These are phyloP conservation scores for Stomatorhinus ivindoensis DNA, from an alignment of 2,113 vertebrate genomes.

Conservation along the genomic window DNA sequence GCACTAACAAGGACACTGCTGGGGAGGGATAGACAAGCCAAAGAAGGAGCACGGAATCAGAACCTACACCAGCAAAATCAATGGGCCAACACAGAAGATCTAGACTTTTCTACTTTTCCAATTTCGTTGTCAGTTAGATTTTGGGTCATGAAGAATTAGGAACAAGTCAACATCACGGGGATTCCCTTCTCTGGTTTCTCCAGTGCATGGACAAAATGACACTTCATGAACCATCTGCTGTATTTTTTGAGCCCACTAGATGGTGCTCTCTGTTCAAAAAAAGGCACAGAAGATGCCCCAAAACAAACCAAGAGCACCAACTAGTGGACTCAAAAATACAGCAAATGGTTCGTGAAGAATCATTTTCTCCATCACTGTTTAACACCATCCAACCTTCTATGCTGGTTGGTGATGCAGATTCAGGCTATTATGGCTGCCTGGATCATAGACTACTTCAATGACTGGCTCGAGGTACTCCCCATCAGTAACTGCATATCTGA, in stretches of 20 bases:
- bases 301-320: background rate
- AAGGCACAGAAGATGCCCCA: background rate
- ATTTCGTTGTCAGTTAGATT: background rate
- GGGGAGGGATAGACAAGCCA: background rate
- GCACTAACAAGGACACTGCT: background rate
- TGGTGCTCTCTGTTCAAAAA: background rate
- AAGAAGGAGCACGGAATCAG: background rate
- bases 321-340: background rate
- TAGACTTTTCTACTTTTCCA: background rate
- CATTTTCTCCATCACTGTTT: background rate
- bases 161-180: background rate
- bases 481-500: background rate
- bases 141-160: background rate
- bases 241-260: background rate
- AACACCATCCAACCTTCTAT: background rate
- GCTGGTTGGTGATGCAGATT: background rate
- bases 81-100: background rate
- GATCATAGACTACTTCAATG: background rate
- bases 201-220: background rate
- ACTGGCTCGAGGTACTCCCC: background rate
- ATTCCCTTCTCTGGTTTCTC: background rate
- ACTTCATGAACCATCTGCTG: background rate
- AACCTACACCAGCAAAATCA: background rate
- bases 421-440: background rate
- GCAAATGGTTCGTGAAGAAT: background rate